Percentiles rank a stretch among this genome's conserved stretches.
These are phyloP conservation scores for Diaperis boleti DNA, from an alignment of 2,888 invertebrate genomes.

Conservation along the genomic window DNA sequence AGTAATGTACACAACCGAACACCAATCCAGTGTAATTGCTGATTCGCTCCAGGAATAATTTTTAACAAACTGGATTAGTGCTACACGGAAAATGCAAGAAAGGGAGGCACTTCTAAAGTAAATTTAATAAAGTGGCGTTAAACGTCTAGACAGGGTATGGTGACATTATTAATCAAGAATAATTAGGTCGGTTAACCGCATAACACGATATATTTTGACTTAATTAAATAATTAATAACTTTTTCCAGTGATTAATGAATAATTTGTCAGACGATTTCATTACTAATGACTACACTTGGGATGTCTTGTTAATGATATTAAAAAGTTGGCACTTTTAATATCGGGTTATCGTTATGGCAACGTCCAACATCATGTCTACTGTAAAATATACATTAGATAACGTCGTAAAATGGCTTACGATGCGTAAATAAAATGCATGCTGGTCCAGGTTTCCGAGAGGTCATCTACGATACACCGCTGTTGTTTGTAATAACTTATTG, in stretches of 20 bases:
- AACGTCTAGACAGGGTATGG: constrained; percentile 34
- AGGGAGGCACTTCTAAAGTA: constrained; percentile 21
- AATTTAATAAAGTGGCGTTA: constrained; percentile 32
- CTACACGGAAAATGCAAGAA: too few relatives aligned
- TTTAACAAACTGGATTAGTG: constrained; percentile 5
- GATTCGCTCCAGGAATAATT: constrained; percentile 9
- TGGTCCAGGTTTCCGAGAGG: constrained; percentile 23
- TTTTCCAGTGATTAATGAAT: neutral
- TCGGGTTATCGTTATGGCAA: constrained; percentile 12
- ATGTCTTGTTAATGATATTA: constrained; percentile 4
- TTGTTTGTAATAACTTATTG: constrained; percentile 8
- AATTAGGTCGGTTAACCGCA: constrained; percentile 36
- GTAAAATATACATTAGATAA: constrained; percentile 23
- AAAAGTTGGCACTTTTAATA: constrained; percentile 17
- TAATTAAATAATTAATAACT: constrained; percentile 33
- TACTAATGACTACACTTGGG: neutral
- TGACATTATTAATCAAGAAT: constrained; percentile 36
- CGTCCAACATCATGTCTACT: constrained; percentile 13
- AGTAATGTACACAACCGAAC: neutral
- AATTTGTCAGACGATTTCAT: neutral
- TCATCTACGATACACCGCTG: constrained; percentile 20
- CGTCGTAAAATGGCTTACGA: constrained; percentile 25
- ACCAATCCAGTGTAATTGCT: neutral
- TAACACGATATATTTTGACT: constrained; percentile 24
- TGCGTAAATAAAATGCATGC: constrained; percentile 27